Conservation (phyloP, 2,797 vertebrate genomes). For the Scyliorhinus canicula region DNA sequence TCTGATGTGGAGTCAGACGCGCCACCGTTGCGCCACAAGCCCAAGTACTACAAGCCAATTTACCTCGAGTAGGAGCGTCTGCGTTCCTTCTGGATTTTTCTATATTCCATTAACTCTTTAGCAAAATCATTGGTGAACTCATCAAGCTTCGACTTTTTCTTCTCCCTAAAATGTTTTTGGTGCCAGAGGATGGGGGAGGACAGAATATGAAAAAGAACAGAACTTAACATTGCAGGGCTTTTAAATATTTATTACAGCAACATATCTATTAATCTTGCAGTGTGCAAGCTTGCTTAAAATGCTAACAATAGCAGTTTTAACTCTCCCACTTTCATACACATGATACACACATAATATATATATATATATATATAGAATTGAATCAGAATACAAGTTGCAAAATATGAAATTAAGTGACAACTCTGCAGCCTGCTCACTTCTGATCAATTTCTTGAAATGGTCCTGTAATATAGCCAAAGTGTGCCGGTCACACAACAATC, state of each 20-base stretch:
- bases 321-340: neutral
- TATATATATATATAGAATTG: no score
- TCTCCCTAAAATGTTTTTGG: conserved; percentile 64
- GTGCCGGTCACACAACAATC: neutral
- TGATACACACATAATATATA: no score
- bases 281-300: conserved; percentile 23
- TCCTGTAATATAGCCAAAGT: neutral
- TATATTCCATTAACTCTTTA: conserved; percentile 97
- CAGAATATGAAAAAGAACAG: conserved; percentile 40
- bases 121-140: conserved; percentile 99
- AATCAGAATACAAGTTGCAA: neutral
- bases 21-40: no score
- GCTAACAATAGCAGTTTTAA: neutral
- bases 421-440: no score
- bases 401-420: neutral
- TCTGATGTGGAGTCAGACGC: no score
- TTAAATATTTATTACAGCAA: neutral
- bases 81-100: conserved; percentile 93
- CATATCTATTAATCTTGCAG: neutral
- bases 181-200: conserved; percentile 39
- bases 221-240: neutral
- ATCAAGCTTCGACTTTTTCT: conserved; percentile 92
- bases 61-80: conserved; percentile 93
- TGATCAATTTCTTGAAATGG: neutral
- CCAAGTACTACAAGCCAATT: conserved; percentile 41